Conservation (phyloP, 2,888 invertebrate species). For the Phytoseiulus persimilis region DNA sequence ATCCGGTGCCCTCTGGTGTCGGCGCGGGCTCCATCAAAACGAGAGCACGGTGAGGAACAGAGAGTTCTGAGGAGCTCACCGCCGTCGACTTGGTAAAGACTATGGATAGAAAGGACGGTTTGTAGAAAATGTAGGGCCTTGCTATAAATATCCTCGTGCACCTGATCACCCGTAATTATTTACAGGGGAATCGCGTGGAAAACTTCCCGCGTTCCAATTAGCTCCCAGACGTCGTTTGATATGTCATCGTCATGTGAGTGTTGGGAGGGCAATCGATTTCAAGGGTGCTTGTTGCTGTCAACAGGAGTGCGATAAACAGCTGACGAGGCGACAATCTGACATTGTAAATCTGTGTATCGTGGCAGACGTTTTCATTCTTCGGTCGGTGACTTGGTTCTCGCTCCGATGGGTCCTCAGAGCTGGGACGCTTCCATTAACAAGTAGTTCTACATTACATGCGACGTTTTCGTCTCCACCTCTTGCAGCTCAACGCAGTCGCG, state of each 20-base stretch:
- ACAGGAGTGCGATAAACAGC: neutral
- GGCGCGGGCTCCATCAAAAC: too few relatives aligned
- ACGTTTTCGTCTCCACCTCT: too few relatives aligned
- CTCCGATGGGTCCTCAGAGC: too few relatives aligned
- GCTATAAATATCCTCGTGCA: neutral
- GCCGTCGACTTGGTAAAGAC: neutral
- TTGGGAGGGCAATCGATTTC: neutral
- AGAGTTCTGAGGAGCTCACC: neutral
- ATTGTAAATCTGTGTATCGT: neutral
- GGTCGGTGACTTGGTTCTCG: neutral
- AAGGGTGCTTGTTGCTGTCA: neutral
- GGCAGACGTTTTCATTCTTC: neutral
- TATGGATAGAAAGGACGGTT: neutral
- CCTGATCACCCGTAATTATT: neutral
- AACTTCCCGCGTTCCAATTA: neutral
- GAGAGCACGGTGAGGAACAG: too few relatives aligned
- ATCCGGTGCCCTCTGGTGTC: too few relatives aligned
- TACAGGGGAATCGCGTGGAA: neutral
- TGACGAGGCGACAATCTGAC: neutral
- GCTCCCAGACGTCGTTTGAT: neutral
- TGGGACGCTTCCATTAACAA: too few relatives aligned
- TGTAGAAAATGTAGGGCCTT: neutral
- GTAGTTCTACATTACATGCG: too few relatives aligned
- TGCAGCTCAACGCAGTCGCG: too few relatives aligned
- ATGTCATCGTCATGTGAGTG: neutral